Conservation (phyloP, 2,888 invertebrate species). For the Polymixis lichenea region DNA sequence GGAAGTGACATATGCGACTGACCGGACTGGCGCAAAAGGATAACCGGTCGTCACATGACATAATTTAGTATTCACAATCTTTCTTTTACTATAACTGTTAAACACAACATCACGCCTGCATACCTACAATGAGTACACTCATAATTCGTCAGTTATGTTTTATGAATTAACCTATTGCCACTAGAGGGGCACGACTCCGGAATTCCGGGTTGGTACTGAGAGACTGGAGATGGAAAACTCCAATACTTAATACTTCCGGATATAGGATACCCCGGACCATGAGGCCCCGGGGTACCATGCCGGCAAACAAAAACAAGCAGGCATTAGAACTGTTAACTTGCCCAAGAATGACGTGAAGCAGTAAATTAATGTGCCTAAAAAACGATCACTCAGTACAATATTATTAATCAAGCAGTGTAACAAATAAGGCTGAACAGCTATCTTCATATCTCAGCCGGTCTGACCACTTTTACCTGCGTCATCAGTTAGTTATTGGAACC, state of each 20-base stretch:
- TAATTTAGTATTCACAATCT: neutral
- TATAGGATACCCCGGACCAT: neutral
- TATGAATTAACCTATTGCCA: neutral
- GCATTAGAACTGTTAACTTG: neutral
- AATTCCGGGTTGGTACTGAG: neutral
- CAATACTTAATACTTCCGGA: no score
- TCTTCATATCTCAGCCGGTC: conserved; percentile 4
- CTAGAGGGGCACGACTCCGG: no score
- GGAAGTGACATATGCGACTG: no score
- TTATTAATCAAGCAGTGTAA: neutral
- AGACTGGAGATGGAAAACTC: neutral
- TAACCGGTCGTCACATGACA: conserved; percentile 4
- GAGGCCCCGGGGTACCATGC: no score
- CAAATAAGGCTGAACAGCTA: conserved; percentile 9
- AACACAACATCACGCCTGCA: neutral
- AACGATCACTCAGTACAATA: neutral
- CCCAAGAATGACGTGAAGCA: neutral
- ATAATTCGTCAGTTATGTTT: neutral
- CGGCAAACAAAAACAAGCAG: neutral
- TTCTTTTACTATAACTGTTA: conserved; percentile 13
- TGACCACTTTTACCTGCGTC: conserved; percentile 51
- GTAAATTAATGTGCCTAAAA: neutral
- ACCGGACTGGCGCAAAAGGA: neutral
- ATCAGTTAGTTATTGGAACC: conserved; percentile 37
- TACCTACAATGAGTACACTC: neutral